Evolutionary conservation across 2,797 vertebrate species (phyloP).

Genomic region (Pangasius mekongensis): DNA sequence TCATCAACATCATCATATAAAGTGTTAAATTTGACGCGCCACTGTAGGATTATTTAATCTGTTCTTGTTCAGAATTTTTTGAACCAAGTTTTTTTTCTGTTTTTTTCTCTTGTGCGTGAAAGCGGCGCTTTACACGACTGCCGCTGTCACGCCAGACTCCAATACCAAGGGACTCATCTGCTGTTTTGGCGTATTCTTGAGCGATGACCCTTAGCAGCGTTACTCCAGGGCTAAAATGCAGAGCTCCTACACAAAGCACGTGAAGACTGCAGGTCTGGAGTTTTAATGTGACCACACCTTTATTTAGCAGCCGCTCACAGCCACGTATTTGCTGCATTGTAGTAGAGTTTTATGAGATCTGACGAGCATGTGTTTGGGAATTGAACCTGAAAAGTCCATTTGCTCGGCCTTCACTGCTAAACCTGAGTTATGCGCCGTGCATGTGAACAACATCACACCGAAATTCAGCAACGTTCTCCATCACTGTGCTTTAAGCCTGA

Average conservation of each 20-base stretch:
- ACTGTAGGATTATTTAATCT: neutral
- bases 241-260: neutral
- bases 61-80: too few species aligned
- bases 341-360: neutral
- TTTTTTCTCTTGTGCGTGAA: too few species aligned
- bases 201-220: neutral
- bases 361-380: constrained; percentile 1
- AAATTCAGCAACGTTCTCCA: neutral
- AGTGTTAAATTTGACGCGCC: neutral
- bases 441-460: neutral
- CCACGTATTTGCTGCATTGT: too few species aligned
- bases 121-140: neutral
- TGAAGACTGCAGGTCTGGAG: neutral
- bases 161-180: neutral
- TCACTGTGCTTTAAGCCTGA: neutral
- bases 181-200: neutral
- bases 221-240: neutral
- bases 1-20: neutral
- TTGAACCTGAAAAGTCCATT: neutral
- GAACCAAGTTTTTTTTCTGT: too few species aligned
- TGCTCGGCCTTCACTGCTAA: neutral
- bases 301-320: too few species aligned
- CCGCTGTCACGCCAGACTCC: neutral
- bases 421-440: neutral
- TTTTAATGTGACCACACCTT: neutral